These are phyloP conservation scores for Mamestra brassicae DNA, from an alignment of 2,888 invertebrate genomes.

Conservation along the genomic window DNA sequence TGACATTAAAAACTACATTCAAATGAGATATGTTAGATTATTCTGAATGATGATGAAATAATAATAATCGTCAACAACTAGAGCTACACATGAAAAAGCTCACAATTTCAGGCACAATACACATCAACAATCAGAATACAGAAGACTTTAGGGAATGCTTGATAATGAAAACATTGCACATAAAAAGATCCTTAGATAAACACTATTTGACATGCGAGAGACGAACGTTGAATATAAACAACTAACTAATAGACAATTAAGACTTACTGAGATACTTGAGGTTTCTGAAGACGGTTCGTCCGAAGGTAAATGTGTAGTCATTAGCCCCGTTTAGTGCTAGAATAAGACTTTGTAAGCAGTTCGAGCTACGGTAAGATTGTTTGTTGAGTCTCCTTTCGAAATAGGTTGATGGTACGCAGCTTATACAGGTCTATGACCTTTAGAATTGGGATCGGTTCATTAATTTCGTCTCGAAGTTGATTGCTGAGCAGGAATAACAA, in stretches of 20 bases:
- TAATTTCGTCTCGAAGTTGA: slow-evolving; percentile 13
- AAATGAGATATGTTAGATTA: background rate
- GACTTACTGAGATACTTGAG: slow-evolving; percentile 50
- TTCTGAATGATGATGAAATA: background rate
- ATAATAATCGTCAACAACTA: background rate
- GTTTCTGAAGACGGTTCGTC: slow-evolving; percentile 56
- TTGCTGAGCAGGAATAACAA: slow-evolving; percentile 33
- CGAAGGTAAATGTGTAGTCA: slow-evolving; percentile 62
- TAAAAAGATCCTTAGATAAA: slow-evolving; percentile 40
- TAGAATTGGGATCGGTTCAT: slow-evolving; percentile 9
- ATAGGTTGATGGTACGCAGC: slow-evolving; percentile 54
- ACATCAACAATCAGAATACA: background rate
- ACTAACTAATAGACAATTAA: slow-evolving; percentile 60
- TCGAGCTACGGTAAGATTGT: slow-evolving; percentile 55
- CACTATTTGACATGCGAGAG: slow-evolving; percentile 54
- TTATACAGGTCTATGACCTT: slow-evolving; percentile 44
- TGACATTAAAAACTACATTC: slow-evolving; percentile 8
- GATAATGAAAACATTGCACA: slow-evolving; percentile 46
- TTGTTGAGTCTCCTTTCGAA: slow-evolving; percentile 51
- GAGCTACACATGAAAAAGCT: background rate
- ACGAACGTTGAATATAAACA: slow-evolving; percentile 50
- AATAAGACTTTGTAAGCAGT: slow-evolving; percentile 64
- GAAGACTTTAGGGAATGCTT: slow-evolving; percentile 1
- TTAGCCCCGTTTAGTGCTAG: slow-evolving; percentile 61
- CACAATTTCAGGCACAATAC: background rate